Evolutionary conservation across 2,888 invertebrate genomes (phyloP).

Genomic region (Dermolepida albohirtum): DNA sequence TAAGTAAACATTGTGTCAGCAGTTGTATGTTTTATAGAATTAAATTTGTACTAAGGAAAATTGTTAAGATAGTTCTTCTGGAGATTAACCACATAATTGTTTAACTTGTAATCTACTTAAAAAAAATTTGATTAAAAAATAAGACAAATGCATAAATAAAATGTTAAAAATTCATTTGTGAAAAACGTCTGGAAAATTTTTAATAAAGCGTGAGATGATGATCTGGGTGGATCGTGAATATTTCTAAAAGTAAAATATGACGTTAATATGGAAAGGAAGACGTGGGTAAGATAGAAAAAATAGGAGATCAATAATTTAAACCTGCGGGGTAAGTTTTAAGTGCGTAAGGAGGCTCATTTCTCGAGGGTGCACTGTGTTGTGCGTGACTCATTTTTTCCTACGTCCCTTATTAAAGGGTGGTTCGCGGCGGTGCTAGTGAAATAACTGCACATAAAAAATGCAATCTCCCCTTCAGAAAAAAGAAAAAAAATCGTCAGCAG

Average conservation of each 20-base stretch:
- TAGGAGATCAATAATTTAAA: conserved; percentile 62
- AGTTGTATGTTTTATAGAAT: too few species aligned
- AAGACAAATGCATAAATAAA: too few species aligned
- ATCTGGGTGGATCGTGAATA: neutral
- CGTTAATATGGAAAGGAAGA: conserved; percentile 27
- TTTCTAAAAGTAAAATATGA: conserved; percentile 29
- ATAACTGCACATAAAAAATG: conserved; percentile 65
- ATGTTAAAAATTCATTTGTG: neutral
- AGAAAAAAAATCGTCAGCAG: conserved; percentile 19
- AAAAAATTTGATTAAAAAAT: too few species aligned
- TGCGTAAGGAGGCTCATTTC: conserved; percentile 57
- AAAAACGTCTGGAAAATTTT: neutral
- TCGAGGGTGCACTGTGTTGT: conserved; percentile 56
- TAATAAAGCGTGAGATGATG: conserved; percentile 8
- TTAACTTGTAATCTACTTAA: too few species aligned
- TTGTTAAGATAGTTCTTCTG: too few species aligned
- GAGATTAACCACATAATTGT: too few species aligned
- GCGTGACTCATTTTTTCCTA: conserved; percentile 65
- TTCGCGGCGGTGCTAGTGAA: conserved; percentile 51
- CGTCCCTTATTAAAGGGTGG: conserved; percentile 60
- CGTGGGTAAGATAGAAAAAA: conserved; percentile 34
- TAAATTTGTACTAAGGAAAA: too few species aligned
- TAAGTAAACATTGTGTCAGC: too few species aligned
- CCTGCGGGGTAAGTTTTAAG: conserved; percentile 61
- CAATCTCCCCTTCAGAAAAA: conserved; percentile 54